Base-by-base conservation (phyloP, 2,113 vertebrate species). In the Colaptes auratus region DNA sequence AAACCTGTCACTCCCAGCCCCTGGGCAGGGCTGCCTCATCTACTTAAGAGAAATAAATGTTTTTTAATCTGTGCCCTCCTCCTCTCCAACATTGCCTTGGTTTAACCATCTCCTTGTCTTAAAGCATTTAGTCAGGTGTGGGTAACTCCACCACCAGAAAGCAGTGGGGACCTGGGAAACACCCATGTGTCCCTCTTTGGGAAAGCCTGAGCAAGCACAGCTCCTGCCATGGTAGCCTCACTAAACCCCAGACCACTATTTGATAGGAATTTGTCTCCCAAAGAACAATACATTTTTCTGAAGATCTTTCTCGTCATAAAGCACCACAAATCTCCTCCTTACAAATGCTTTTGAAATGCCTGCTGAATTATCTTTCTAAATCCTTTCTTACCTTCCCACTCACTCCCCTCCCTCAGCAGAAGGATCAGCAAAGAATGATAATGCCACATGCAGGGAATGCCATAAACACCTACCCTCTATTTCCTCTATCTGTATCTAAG, bases 401-500 rank as follows among this genome's bases (percentile, higher is more conserved):
- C 2, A 0, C 58, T 75, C 76, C 42, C 23, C 18, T 85, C 69
- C 35, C 89, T 58, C 0, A 0, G 66, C 84, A 77, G 55, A 61
- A 90, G 39, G 23, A 89, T 63, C 82, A 86, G 58, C n/a, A 42
- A 82, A 78, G 82, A 82, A 69, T n/a, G 67, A 39, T n/a, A 81
- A 71, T 4, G n/a, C 27, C 0, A 0, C 56, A 74, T 0, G 1
- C 69, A 71, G 72, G 23, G 79, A 78, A 91, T 35, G 56, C 87
- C 72, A 71, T 27, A 64, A 93, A 92, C 64, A 85, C 58, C 82
- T 60, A 30, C 44, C 33, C 44, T 92, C 64, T 74, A 7, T 89
- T 92, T 94, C 70, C 81, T 88, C 88, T 81, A 79, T 78, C 75
- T 63, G 42, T 83, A 92, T 81, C 89, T 90, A 81, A 85, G 74